Evolutionary conservation across 2,888 invertebrate genomes (phyloP), one percentile per base, ranked within the genome.

Genomic region (Plusia festucae): DNA sequence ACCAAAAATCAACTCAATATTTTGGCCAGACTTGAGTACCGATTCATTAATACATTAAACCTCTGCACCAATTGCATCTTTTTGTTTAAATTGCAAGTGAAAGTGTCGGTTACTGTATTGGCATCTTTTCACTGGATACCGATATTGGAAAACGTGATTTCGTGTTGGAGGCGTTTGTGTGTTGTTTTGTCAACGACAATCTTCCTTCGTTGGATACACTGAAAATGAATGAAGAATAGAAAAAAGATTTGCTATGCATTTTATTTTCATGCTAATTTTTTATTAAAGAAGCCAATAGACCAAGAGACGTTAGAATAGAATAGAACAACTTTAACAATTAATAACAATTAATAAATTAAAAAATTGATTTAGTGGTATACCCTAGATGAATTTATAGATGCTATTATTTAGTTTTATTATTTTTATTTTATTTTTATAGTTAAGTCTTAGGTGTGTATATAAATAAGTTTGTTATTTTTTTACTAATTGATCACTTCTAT

Each of bases 91-190:
- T 75, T 59, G 70, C 32, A 34, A 58, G 75, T 56, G 56, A 24
- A 55, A 46, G 58, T 56, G 9, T 22, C 18, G 13, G 13, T 15
- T 34, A 4, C 15, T 15, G 63, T 70, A 40, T 57, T 51, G 56
- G 24, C 57, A 61, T 61, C 58, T 73, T 73, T 74, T 65, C 65
- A 62, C 77, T 52, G 20, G 51, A 57, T 52, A 51, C 44, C 57
- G 53, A 77, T 75, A 73, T 77, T 75, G 27, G 54, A 56, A 46
- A 49, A 73, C 68, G 73, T 73, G 73, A 75, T 70, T 51, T 52
- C 57, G 22, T 24, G 34, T 18, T 67, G 27, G 68, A 18, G 8
- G 9, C 40, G 52, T 58, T 30, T 20, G 20, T 52, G 58, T 53
- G 24, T 8, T 15, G n/a, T 49, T 46, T 57, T 20, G 51, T 0